phyloP scores from a whole-genome alignment of 2,797 vertebrate species.

The Anguilla pacifica region DNA sequence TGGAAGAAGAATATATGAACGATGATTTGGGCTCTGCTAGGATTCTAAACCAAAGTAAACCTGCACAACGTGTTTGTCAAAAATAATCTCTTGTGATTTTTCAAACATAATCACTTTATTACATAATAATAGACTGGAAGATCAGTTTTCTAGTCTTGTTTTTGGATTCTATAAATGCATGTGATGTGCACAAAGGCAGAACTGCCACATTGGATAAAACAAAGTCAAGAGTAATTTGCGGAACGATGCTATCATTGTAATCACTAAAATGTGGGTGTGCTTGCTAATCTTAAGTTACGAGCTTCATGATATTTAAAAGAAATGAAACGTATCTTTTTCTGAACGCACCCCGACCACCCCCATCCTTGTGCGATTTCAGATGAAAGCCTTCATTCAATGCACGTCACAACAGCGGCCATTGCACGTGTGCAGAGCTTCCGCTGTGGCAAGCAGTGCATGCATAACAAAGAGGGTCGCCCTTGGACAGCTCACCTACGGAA shows the following conservation, averaged over 20 bases:
- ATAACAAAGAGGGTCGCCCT: neutral
- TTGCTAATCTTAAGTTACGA: neutral
- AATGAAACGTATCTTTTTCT: neutral
- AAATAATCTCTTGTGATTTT: neutral
- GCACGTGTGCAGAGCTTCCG: neutral
- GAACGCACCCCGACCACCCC: too few species aligned
- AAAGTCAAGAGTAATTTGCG: neutral
- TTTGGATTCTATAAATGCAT: neutral
- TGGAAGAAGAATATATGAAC: neutral
- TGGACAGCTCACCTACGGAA: neutral
- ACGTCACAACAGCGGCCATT: neutral
- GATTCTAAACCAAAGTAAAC: neutral
- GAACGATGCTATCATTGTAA: neutral
- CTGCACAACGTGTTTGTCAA: neutral
- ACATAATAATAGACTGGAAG: neutral
- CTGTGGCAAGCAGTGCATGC: neutral
- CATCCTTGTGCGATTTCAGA: neutral
- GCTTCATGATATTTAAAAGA: neutral
- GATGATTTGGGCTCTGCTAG: neutral
- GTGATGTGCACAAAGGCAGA: neutral
- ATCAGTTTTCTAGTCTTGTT: neutral
- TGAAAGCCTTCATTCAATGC: neutral
- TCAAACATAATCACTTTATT: neutral
- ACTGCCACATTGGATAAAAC: neutral
- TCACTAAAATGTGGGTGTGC: neutral